Evolutionary conservation across 2,797 vertebrate species (phyloP).

Genomic region (Cygnus olor): DNA sequence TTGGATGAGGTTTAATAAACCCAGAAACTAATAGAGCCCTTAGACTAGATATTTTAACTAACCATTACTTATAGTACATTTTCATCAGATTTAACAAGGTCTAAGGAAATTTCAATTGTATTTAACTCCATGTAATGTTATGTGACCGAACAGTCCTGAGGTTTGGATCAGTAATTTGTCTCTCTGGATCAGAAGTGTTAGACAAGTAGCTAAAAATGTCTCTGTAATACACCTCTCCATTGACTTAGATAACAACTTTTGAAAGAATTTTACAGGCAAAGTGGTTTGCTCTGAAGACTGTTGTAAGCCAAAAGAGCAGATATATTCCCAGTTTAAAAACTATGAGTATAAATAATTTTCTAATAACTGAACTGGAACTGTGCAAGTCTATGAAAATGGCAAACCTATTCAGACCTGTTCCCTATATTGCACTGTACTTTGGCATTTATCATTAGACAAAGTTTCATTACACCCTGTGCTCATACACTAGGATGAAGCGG

Average conservation of each 20-base stretch:
- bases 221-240: background rate
- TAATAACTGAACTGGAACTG: background rate
- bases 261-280: background rate
- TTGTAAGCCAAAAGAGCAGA: background rate
- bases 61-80: background rate
- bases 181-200: background rate
- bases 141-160: background rate
- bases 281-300: background rate
- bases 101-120: background rate
- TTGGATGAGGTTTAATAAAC: constrained; percentile 21
- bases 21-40: background rate
- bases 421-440: background rate
- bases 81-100: background rate
- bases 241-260: background rate
- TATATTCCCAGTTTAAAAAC: background rate
- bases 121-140: background rate
- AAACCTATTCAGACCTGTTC: background rate
- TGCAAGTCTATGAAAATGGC: background rate
- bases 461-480: background rate
- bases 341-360: background rate
- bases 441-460: background rate
- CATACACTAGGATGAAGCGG: no score
- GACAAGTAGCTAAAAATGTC: background rate
- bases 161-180: background rate
- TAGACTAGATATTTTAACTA: background rate